phyloP scores from a whole-genome alignment of 2,888 invertebrate genomes.

The Ichneumoninae sp. region DNA sequence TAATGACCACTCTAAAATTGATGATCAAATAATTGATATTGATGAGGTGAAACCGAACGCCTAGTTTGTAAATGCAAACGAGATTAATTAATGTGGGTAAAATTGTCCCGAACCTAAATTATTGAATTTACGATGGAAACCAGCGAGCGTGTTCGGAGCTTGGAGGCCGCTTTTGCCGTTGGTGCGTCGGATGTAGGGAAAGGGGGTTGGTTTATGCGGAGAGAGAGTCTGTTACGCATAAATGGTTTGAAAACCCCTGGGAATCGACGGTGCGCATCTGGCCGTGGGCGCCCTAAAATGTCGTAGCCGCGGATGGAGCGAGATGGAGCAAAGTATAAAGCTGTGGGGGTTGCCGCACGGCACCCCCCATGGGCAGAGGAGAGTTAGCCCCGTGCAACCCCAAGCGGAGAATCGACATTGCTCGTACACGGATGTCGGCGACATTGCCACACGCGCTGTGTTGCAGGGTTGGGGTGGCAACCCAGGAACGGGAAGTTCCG shows the following conservation, averaged over 20 bases:
- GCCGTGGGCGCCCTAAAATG: constrained; percentile 77
- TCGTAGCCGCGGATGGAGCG: constrained; percentile 71
- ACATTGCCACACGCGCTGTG: constrained; percentile 62
- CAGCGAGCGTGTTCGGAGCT: constrained; percentile 15
- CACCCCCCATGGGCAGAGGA: constrained; percentile 55
- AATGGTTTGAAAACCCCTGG: constrained; percentile 74
- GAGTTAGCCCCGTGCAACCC: constrained; percentile 55
- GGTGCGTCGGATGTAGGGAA: constrained; percentile 1
- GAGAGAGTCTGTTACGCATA: constrained; percentile 51
- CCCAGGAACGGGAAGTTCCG: constrained; percentile 31
- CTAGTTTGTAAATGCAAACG: constrained; percentile 26
- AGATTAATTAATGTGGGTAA: constrained; percentile 53
- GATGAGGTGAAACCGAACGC: constrained; percentile 24
- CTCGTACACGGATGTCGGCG: constrained; percentile 46
- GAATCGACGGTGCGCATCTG: constrained; percentile 81
- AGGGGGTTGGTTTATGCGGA: constrained; percentile 19
- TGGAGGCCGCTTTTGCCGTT: constrained; percentile 34
- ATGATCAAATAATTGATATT: constrained; percentile 58
- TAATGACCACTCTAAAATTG: neutral
- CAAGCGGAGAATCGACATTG: constrained; percentile 26
- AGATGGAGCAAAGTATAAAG: constrained; percentile 77
- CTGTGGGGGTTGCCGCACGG: constrained; percentile 70
- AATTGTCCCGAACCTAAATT: constrained; percentile 48
- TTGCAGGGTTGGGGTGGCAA: constrained; percentile 52
- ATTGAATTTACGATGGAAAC: constrained; percentile 60